phyloP scores from a whole-genome alignment of 2,888 invertebrate species.

The Cantharis nigra region DNA sequence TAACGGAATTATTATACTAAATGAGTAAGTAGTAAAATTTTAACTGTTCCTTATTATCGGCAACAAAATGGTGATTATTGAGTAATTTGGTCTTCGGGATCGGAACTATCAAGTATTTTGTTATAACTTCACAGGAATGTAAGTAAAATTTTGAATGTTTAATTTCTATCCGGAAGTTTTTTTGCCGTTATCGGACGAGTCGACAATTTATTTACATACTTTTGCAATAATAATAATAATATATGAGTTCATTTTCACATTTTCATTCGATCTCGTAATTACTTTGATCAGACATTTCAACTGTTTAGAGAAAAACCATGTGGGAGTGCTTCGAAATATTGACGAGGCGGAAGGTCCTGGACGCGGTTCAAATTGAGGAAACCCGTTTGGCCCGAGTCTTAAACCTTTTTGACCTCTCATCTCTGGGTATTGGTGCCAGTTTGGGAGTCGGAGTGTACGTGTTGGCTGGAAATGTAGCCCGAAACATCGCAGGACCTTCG shows the following conservation, averaged over 20 bases:
- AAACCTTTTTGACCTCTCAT: constrained; percentile 80
- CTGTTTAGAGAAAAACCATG: neutral
- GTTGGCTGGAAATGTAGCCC: constrained; percentile 81
- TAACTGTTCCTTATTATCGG: neutral
- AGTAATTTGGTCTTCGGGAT: neutral
- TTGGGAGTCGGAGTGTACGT: constrained; percentile 92
- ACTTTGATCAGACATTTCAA: neutral
- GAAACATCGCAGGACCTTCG: constrained; percentile 81
- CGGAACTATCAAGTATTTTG: neutral
- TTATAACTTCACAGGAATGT: neutral
- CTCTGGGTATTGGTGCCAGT: constrained; percentile 80
- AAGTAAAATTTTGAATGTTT: neutral
- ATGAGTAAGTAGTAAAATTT: neutral
- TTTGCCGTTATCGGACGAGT: neutral
- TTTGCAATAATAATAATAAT: neutral
- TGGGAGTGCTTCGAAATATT: constrained; percentile 44
- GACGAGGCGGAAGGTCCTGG: constrained; percentile 49
- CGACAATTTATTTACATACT: neutral
- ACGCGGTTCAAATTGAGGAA: constrained; percentile 49
- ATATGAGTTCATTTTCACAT: neutral
- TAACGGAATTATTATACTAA: neutral
- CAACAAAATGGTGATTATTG: neutral
- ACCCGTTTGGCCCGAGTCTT: constrained; percentile 70
- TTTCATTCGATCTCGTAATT: neutral
- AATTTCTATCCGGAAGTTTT: neutral